A percentile compares a stretch with the other conserved stretches of the same genome.
Conservation (phyloP, 35 echinoderm and acorn worm species). For the Apostichopus japonicus region DNA sequence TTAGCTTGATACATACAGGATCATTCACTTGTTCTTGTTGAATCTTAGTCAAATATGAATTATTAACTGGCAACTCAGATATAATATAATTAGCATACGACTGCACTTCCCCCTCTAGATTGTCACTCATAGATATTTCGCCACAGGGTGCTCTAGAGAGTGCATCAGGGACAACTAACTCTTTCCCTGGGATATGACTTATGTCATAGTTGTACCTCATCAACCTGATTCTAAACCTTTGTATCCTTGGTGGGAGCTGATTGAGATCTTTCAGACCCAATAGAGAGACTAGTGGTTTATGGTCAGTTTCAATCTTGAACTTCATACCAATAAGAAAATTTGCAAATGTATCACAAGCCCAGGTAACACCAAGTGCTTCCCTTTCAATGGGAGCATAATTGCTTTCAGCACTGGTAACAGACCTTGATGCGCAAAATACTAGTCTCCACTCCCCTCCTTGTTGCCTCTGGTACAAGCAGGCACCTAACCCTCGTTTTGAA, state of each 20-base stretch:
- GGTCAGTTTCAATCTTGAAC: conserved; percentile 60
- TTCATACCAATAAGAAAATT: conserved; percentile 46
- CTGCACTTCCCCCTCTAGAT: background rate
- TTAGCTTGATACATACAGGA: background rate
- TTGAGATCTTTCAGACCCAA: background rate
- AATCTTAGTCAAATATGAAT: background rate
- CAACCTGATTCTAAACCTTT: conserved; percentile 39
- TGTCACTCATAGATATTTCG: background rate
- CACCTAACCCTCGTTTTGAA: conserved; percentile 61
- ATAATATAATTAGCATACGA: background rate
- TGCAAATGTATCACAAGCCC: conserved; percentile 59
- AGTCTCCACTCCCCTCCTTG: conserved; percentile 45
- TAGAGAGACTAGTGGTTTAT: conserved; percentile 19
- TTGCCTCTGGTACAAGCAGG: conserved; percentile 65
- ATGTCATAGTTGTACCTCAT: conserved; percentile 20
- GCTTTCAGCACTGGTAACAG: conserved; percentile 53
- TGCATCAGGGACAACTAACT: no score
- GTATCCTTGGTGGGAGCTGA: background rate
- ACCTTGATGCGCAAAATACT: conserved; percentile 66
- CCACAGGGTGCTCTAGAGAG: background rate
- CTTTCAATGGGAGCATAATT: conserved; percentile 77
- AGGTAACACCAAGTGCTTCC: conserved; percentile 49
- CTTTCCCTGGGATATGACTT: background rate
- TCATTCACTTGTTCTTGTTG: conserved; percentile 2
- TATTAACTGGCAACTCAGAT: background rate